Percentiles rank a stretch among this genome's conserved stretches.
phyloP scores from a whole-genome alignment of 1,140 invertebrate genomes.

The Aporrectodea caliginosa region DNA sequence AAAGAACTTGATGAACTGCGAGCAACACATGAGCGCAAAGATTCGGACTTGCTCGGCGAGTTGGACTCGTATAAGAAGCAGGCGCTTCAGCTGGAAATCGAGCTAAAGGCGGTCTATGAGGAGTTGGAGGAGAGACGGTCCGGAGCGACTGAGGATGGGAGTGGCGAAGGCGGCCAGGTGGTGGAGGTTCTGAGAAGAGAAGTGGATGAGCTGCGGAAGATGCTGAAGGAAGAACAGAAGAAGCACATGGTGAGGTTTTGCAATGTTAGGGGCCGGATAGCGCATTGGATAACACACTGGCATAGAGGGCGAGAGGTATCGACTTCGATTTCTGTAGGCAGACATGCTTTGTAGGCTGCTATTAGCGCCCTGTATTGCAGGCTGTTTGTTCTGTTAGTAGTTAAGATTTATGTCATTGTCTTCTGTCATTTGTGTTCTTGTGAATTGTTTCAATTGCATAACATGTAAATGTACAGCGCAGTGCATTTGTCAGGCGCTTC shows the following conservation, averaged over 20 bases:
- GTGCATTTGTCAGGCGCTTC: too few species aligned
- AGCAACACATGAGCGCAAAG: not conserved
- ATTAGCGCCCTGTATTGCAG: too few species aligned
- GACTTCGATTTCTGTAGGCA: too few species aligned
- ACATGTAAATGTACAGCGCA: too few species aligned
- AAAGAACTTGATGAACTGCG: not conserved
- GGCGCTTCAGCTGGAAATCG: not conserved
- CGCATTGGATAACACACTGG: too few species aligned
- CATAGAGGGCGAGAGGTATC: too few species aligned
- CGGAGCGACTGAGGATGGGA: not conserved
- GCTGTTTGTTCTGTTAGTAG: too few species aligned
- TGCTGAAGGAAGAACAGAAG: slow-evolving; percentile 8
- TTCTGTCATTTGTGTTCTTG: too few species aligned
- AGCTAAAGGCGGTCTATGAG: not conserved
- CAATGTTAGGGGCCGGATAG: not conserved
- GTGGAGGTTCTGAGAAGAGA: slow-evolving; percentile 9
- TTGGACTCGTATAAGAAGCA: not conserved
- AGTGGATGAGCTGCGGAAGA: not conserved
- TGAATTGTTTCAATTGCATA: too few species aligned
- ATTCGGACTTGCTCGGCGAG: not conserved
- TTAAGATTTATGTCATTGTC: too few species aligned
- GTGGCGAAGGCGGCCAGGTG: not conserved
- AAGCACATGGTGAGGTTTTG: slow-evolving; percentile 21
- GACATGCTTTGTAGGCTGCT: too few species aligned
- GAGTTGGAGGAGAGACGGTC: not conserved